Base-by-base conservation (phyloP, 2,888 invertebrate species). In the Monopis laevigella region DNA sequence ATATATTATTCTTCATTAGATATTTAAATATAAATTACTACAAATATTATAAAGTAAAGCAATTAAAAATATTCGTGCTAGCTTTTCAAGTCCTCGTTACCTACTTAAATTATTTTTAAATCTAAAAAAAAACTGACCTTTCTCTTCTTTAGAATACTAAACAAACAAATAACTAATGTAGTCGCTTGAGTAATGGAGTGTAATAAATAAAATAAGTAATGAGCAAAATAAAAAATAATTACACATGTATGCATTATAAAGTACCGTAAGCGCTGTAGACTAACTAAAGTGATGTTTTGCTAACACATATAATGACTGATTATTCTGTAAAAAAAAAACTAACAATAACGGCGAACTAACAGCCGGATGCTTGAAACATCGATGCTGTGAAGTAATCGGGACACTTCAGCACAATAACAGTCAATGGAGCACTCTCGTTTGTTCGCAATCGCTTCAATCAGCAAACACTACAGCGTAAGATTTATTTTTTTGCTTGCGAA, bases 401-500 rank as follows among this genome's bases (percentile, higher is more conserved):
- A 41, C 35, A 27, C 26, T 14, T 24, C 27, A 35, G 14, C 28
- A 26, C 38, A 39, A 40, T 28, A 27, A 40, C 14, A 40, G 18
- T 40, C 19, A 36, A 40, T 58, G 56, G 56, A 58, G 56, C 58
- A 66, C 68, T 66, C 63, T 66, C 64, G 56, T 62, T 65, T 65
- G 60, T 58, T 54, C 56, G 59, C 59, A 61, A 58, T 59, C 47
- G 51, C 57, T 58, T 53, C 51, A 57, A 62, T 60, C 56, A 59
- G 57, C 56, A 55, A 58, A 11, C 40, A 34, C 21, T 35, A 34
- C 40, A 62, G 56, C 59, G 62, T 63, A 59, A 49, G 52, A 59
- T 65, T 70, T 71, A 66, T 69, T 65, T 70, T 71, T 68, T 70
- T 68, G 64, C 57, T 58, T 48, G 48, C 54, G 54, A 58, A 55